Evolutionary conservation across 2,113 vertebrate species (phyloP).

Genomic region (Corapipo altera): DNA sequence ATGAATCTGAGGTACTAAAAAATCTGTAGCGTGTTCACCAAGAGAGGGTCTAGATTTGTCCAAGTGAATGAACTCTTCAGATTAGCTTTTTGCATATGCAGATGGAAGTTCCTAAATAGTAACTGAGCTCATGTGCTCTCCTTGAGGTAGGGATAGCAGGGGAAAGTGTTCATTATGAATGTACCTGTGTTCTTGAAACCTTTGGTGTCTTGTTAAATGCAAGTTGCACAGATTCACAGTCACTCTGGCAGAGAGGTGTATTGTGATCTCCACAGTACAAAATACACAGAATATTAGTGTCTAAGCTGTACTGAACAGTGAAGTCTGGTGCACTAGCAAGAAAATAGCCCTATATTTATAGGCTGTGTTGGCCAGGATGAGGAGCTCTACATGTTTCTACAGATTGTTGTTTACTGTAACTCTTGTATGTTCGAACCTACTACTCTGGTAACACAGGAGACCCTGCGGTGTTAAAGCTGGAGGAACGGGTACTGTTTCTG

Average conservation of each 20-base stretch:
- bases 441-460: not conserved
- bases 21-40: not conserved
- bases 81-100: not conserved
- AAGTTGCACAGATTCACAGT: not conserved
- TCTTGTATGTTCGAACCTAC: not conserved
- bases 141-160: not conserved
- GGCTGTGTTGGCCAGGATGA: not conserved
- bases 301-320: not conserved
- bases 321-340: not conserved
- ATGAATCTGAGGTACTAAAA: not conserved
- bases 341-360: not conserved
- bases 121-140: fast-evolving
- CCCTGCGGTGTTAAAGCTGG: fast-evolving
- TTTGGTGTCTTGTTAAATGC: not conserved
- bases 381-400: not conserved
- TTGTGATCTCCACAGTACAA: not conserved
- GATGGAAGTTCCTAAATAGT: not conserved
- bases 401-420: not conserved
- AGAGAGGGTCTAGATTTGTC: not conserved
- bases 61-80: not conserved
- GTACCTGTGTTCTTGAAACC: not conserved
- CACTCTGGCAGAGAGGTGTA: not conserved
- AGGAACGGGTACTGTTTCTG: not conserved
- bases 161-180: not conserved
- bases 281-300: not conserved